These are phyloP conservation scores for Epicauta chinensis DNA, from an alignment of 1,140 invertebrate species.

Conservation along the genomic window DNA sequence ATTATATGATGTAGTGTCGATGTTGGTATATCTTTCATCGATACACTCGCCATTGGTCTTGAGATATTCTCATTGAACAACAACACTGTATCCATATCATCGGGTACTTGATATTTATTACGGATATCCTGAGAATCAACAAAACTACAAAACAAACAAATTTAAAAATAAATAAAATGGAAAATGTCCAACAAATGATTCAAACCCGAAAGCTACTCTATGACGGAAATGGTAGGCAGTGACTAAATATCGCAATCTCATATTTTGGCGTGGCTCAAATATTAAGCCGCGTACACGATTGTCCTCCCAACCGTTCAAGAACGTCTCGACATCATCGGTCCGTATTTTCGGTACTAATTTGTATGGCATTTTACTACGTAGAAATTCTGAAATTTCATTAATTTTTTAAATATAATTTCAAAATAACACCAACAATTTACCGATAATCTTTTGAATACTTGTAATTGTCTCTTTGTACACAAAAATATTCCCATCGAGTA, in stretches of 20 bases:
- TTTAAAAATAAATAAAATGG: background rate
- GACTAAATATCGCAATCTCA: conserved; percentile 80
- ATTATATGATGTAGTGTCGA: conserved; percentile 84
- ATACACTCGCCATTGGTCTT: conserved; percentile 78
- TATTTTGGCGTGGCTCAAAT: conserved; percentile 69
- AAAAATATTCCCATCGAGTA: conserved; percentile 73
- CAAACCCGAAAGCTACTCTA: conserved; percentile 78
- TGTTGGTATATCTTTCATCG: conserved; percentile 81
- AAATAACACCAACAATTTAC: conserved; percentile 39
- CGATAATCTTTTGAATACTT: conserved; percentile 72
- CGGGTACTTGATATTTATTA: conserved; percentile 64
- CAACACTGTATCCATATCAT: conserved; percentile 76
- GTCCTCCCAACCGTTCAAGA: conserved; percentile 83
- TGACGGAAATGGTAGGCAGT: conserved; percentile 80
- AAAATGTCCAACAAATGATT: background rate
- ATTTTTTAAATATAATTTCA: background rate
- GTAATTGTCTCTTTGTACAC: conserved; percentile 73
- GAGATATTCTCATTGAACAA: conserved; percentile 85
- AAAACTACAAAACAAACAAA: conserved; percentile 50
- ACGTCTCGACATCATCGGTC: conserved; percentile 67
- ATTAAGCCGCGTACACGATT: conserved; percentile 86
- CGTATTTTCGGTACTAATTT: conserved; percentile 66
- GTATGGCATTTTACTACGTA: conserved; percentile 76
- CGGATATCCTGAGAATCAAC: conserved; percentile 58
- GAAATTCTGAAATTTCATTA: conserved; percentile 67